Evolutionary conservation across 2,888 invertebrate species (phyloP), one percentile per base, ranked within the genome.

Genomic region (Lacanobia wlatinum): DNA sequence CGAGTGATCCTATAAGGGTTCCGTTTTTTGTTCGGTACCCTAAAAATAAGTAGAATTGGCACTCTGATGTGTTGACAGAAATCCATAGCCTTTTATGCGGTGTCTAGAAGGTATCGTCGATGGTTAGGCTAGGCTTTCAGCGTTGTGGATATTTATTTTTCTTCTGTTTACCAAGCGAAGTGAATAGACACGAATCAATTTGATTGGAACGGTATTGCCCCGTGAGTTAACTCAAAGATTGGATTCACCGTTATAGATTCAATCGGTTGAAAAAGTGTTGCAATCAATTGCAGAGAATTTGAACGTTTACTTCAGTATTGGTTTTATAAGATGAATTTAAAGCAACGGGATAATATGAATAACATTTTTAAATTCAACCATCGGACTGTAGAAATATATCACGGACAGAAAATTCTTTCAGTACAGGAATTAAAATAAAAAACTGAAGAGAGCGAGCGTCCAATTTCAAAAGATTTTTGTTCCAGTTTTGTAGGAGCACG

Each of bases 391-490:
- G 55, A 62, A 70, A 77, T 76, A 63, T 62, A 79, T 61, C 79
- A 70, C 61, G 64, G 56, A 69, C 56, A 61, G 69, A 70, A 76
- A 65, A 70, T 69, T 76, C 56, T 70, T 67, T 76, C 53, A 58
- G 52, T 64, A 28, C 66, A 55, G 43, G 56, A 60, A 68, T 73
- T 69, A 66, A 68, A 73, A 73, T 78, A 70, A 82, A 82, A 78
- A 66, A 16, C 34, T 40, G 64, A 52, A 56, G 63, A 63, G 64
- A 60, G 60, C 50, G n/a, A n/a, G 71, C 38, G 59, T 80, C 71
- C 63, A 67, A 59, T 75, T 78, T 78, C 40, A 71, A 77, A 78
- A 82, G 71, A 82, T 68, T 85, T 83, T 73, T 70, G 52, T 73
- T 58, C 61, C 10, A 70, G 9, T 71, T 84, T 82, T 67, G 23